Conservation (phyloP, 2,888 invertebrate species). For the Sabatieria punctata region DNA sequence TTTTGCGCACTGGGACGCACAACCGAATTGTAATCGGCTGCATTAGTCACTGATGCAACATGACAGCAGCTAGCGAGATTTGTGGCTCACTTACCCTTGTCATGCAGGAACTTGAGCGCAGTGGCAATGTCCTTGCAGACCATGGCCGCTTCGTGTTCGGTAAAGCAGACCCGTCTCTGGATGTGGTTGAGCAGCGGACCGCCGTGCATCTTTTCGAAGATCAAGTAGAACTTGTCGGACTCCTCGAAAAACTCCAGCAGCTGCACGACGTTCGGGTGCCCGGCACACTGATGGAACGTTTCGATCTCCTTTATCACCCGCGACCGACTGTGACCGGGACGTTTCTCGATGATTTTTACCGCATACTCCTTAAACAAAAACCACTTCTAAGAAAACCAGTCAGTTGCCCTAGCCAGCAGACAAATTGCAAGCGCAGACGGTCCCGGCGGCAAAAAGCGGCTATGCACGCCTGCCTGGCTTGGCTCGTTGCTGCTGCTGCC, state of each 20-base stretch:
- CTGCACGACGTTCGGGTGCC: constrained; percentile 71
- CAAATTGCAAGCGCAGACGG: too few relatives aligned
- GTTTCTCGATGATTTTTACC: constrained; percentile 47
- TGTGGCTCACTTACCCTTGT: constrained; percentile 52
- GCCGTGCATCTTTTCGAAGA: constrained; percentile 92
- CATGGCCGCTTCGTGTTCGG: constrained; percentile 83
- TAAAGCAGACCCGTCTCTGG: constrained; percentile 76
- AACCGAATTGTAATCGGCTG: too few relatives aligned
- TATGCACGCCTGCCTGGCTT: too few relatives aligned
- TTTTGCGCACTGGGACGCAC: too few relatives aligned
- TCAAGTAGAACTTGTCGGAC: constrained; percentile 62
- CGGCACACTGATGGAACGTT: constrained; percentile 93
- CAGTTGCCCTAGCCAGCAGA: too few relatives aligned
- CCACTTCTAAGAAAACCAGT: too few relatives aligned
- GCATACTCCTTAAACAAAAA: constrained; percentile 92
- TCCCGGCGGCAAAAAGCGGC: too few relatives aligned
- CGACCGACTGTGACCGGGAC: background rate
- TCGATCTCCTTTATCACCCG: constrained; percentile 54
- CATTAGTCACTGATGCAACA: too few relatives aligned
- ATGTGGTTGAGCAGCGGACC: constrained; percentile 78
- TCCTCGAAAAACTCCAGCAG: constrained; percentile 29
- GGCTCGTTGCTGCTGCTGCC: too few relatives aligned
- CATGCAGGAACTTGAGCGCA: constrained; percentile 82
- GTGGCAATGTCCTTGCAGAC: constrained; percentile 83
- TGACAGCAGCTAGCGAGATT: too few relatives aligned